phyloP scores from a whole-genome alignment of 1,140 invertebrate genomes.

The Aporrectodea caliginosa region DNA sequence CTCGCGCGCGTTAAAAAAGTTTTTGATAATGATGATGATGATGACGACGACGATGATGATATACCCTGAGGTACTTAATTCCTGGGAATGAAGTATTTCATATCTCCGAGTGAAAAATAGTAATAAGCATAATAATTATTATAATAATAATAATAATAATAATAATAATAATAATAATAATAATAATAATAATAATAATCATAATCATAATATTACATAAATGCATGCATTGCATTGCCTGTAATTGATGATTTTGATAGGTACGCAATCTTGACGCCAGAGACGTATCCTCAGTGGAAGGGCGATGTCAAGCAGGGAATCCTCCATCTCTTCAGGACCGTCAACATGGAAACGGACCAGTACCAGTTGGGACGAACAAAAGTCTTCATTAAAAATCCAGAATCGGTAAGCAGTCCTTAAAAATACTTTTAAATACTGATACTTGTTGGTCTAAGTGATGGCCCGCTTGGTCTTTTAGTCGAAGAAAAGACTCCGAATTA shows the following conservation, averaged over 20 bases:
- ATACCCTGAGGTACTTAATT: neutral
- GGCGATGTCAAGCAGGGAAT: constrained; percentile 64
- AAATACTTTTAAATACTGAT: no score
- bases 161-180: neutral
- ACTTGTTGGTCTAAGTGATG: no score
- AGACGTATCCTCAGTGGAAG: constrained; percentile 67
- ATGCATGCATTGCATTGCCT: neutral
- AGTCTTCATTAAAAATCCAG: constrained; percentile 73
- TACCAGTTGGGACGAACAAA: constrained; percentile 71
- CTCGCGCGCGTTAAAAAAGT: no score
- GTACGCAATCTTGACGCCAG: constrained; percentile 67
- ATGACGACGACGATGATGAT: neutral
- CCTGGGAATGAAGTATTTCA: neutral
- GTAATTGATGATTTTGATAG: no score
- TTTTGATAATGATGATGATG: neutral
- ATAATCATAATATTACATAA: neutral
- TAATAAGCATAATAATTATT: no score
- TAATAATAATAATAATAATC: neutral
- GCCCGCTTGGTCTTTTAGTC: no score
- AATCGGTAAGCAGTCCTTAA: constrained; percentile 65
- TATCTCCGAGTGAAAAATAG: neutral
- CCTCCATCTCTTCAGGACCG: constrained; percentile 62
- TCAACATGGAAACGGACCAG: constrained; percentile 65
- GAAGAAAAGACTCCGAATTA: no score
- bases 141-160: neutral